phyloP scores from a whole-genome alignment of 1,140 invertebrate genomes.

The Diachasma alloeum region DNA sequence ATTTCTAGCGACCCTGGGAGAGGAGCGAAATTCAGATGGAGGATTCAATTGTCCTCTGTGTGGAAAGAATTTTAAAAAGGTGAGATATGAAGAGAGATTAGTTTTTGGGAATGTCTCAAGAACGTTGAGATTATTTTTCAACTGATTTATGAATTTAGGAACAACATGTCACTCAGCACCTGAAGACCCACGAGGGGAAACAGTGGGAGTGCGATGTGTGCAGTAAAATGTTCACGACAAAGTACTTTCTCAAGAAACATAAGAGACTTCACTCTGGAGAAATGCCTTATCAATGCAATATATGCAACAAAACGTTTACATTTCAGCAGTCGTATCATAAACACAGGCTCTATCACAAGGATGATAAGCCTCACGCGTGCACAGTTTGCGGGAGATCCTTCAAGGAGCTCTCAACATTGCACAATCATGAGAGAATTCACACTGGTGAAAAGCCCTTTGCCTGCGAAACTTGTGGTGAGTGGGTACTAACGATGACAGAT shows the following conservation, averaged over 20 bases:
- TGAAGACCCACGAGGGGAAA: conserved; percentile 69
- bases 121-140: neutral
- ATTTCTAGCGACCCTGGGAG: conserved; percentile 47
- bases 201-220: conserved; percentile 87
- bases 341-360: conserved; percentile 85
- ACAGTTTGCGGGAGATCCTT: conserved; percentile 82
- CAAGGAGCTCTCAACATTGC: conserved; percentile 87
- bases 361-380: conserved; percentile 85
- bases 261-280: conserved; percentile 85
- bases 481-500: neutral
- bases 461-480: conserved; percentile 87
- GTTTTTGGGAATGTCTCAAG: neutral
- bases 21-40: conserved; percentile 42
- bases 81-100: conserved; percentile 40
- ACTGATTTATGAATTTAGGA: conserved; percentile 52
- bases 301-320: conserved; percentile 88
- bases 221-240: conserved; percentile 85
- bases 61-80: conserved; percentile 67
- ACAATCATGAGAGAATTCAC: conserved; percentile 88
- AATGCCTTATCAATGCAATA: conserved; percentile 84
- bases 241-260: conserved; percentile 90
- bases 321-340: conserved; percentile 93
- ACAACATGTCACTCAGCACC: conserved; percentile 66
- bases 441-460: conserved; percentile 92
- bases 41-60: conserved; percentile 62